A percentile compares a stretch with the other conserved stretches of the same genome.
Conservation (phyloP, 2,113 vertebrate species). For the Ceratotherium simum region DNA sequence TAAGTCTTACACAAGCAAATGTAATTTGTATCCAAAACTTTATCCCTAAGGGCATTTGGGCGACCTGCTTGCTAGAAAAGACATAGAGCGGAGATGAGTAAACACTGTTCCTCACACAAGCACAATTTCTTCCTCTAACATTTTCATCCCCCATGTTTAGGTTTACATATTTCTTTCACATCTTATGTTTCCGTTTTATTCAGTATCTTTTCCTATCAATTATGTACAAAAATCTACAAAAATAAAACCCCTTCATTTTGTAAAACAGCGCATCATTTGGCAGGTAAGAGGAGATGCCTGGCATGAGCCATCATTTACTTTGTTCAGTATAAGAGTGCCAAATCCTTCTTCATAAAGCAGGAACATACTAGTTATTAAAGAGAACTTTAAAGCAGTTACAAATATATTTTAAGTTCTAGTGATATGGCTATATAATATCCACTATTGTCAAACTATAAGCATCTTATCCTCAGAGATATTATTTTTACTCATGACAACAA, state of each 20-base stretch:
- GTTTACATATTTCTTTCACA: not conserved
- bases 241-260: not conserved
- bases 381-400: not conserved
- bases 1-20: not conserved
- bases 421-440: not conserved
- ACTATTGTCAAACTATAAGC: not conserved
- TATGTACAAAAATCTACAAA: not conserved
- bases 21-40: not conserved
- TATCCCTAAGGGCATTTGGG: not conserved
- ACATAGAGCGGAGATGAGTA: not conserved
- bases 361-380: not conserved
- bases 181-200: not conserved
- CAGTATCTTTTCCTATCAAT: not conserved
- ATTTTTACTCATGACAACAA: not conserved
- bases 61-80: not conserved
- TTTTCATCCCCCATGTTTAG: not conserved
- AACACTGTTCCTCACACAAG: rapidly evolving
- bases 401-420: not conserved
- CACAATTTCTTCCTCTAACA: not conserved
- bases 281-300: not conserved
- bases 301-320: not conserved
- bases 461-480: not conserved
- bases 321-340: not conserved
- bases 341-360: not conserved
- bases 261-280: not conserved